Evolutionary conservation across 1,140 invertebrate genomes (phyloP).

Genomic region (Cyclina sinensis): DNA sequence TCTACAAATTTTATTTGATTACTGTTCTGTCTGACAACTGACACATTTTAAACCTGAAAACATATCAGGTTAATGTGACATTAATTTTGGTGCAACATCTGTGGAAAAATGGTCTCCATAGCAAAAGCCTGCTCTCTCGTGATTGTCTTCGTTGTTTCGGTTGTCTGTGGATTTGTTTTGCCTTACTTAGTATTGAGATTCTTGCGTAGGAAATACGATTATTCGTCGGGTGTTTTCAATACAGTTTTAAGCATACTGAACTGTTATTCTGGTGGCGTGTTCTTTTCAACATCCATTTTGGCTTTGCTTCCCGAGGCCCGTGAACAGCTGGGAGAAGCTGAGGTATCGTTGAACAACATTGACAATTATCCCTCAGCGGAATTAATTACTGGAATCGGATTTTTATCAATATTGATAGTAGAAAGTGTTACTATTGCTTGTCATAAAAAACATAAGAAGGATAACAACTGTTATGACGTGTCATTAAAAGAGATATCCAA

Average conservation of each 20-base stretch:
- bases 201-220: not conserved
- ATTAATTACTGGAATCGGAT: slow-evolving; percentile 87
- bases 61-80: too few relatives aligned
- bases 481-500: not conserved
- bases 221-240: not conserved
- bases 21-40: too few relatives aligned
- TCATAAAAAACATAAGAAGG: not conserved
- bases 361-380: slow-evolving; percentile 71
- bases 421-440: slow-evolving; percentile 87
- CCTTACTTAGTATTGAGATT: not conserved
- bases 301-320: slow-evolving; percentile 88
- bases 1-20: too few relatives aligned
- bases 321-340: slow-evolving; percentile 76
- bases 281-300: slow-evolving; percentile 88
- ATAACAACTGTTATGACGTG: not conserved
- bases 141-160: slow-evolving; percentile 34
- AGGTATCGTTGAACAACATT: not conserved
- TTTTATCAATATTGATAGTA: slow-evolving; percentile 88
- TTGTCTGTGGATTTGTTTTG: slow-evolving; percentile 32
- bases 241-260: slow-evolving; percentile 69
- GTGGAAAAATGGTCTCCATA: slow-evolving; percentile 24
- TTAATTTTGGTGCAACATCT: too few relatives aligned
- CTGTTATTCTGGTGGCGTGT: slow-evolving; percentile 89
- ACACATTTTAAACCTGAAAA: too few relatives aligned
- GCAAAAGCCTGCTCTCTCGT: not conserved